Evolutionary conservation across 2,888 invertebrate genomes (phyloP), one percentile per base, ranked within the genome.

Genomic region (Bhutanitis thaidina): DNA sequence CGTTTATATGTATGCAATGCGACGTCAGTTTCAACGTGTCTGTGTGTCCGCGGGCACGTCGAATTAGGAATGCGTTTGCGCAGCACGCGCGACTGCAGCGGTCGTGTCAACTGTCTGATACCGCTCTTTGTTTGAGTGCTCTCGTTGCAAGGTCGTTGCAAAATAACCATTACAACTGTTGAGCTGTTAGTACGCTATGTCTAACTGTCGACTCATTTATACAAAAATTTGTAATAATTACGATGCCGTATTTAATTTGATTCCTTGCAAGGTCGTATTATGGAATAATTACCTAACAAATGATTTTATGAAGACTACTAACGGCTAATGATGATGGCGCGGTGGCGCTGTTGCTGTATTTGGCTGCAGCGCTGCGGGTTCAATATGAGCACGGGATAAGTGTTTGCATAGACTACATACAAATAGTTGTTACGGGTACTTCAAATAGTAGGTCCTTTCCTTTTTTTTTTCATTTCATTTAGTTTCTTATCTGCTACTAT

Each of bases 31-130:
- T 14, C 36, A 15, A 13, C 15, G 55, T 20, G 9, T 27, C 59
- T 53, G 60, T 56, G 56, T 53, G 63, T 57, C 59, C 59, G 62
- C 35, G 57, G 61, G 68, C 67, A 67, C 67, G 67, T 69, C 85
- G 71, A 82, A 85, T 87, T 69, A 66, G 79, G 84, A 84, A 87
- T 87, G 82, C 72, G 74, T 76, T 71, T 69, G 77, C 74, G 62
- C 74, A 72, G 75, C 76, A 75, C 73, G 78, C 64, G 60, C 68
- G 61, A 51, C 58, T 62, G 57, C 50, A 52, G 54, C 56, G 59
- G 64, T 60, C 63, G 64, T 71, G 71, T 68, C 74, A 71, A 69
- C 67, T 69, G 65, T 69, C 62, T 60, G 66, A 67, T 69, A 67
- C 62, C 65, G 64, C 62, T 74, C 74, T 81, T 78, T 77, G 73